A percentile compares a stretch with the other conserved stretches of the same genome.
These are phyloP conservation scores for Drosophila buzzatii DNA, from an alignment of 2,888 invertebrate genomes.

Conservation along the genomic window DNA sequence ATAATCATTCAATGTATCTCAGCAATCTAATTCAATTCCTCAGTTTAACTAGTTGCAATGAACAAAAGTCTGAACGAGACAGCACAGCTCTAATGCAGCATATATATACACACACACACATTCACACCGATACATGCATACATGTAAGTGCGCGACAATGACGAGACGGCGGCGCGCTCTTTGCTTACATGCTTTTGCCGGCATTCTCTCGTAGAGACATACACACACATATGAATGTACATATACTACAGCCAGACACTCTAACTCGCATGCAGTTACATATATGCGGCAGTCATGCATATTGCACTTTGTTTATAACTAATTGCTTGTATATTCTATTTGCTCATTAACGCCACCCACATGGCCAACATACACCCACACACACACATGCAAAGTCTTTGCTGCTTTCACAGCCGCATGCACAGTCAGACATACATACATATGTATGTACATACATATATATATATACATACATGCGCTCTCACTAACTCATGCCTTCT, in stretches of 20 bases:
- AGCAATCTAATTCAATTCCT: constrained; percentile 4
- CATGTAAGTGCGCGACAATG: constrained; percentile 27
- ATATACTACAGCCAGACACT: too few relatives aligned
- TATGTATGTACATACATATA: constrained; percentile 1
- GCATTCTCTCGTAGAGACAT: constrained; percentile 20
- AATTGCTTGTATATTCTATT: constrained; percentile 55
- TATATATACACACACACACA: constrained; percentile 4
- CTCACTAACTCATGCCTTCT: constrained; percentile 51
- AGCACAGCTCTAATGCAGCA: constrained; percentile 1
- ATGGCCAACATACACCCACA: constrained; percentile 11
- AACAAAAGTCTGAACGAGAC: constrained; percentile 6
- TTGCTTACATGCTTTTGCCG: constrained; percentile 56
- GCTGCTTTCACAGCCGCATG: constrained; percentile 43
- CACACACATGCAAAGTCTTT: constrained; percentile 10
- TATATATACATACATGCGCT: constrained; percentile 26
- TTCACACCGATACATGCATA: constrained; percentile 5
- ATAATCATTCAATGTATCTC: not conserved
- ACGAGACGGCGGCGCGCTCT: constrained; percentile 52
- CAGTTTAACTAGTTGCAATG: constrained; percentile 6
- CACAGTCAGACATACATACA: constrained; percentile 27
- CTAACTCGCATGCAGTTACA: not conserved
- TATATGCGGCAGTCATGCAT: constrained; percentile 34
- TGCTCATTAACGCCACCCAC: constrained; percentile 55
- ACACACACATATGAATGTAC: constrained; percentile 5
- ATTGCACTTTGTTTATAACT: constrained; percentile 64